Evolutionary conservation across 1,140 invertebrate species (phyloP), one percentile per base, ranked within the genome.

Genomic region (Macrostomum lignano): DNA sequence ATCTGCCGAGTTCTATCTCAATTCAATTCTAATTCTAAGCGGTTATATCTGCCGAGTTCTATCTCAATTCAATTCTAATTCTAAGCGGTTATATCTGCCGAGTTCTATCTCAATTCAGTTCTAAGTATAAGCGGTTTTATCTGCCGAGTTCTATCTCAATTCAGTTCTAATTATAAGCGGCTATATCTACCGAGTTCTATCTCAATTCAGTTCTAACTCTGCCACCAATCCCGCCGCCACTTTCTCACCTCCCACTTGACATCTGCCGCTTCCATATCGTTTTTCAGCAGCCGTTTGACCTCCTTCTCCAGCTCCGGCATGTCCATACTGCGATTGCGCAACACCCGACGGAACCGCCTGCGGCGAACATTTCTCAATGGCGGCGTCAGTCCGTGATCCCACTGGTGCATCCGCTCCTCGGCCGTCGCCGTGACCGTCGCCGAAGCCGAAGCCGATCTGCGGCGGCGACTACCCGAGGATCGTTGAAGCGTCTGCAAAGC

Each of bases 301-400:
- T 93, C 84, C 54, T 91, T 93, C 51, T 94, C 86, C 43, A 93
- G 84, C 61, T 93, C 84, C 1, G 81, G 81, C 28, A 79, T 77
- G 58, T 94, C 86, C 1, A 82, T 51, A 73, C 58, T 78, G 82
- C 56, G 93, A 93, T 56, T 93, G 91, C 47, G 79, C 81, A 10
- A 93, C 57, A 79, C 88, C 63, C 91, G 88, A 26, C 84, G 65
- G 47, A 93, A 94, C 41, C 86, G 65, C 40, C 78, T 64, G 42
- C 75, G 76, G 10, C 81, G 63, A 0, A 86, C 78, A 63, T 93
- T 93, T 59, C 93, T 93, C 15, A 81, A 63, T 2, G 84, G 78
- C 2, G 79, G 77, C 3, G 79, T 82, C 13, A 93, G 46, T 51
- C 33, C 33, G 17, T 41, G 23, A 6, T 41, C 31, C 11, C 21